Conservation (phyloP, 2,797 vertebrate genomes). For the Petrocephalus schoutedeni region DNA sequence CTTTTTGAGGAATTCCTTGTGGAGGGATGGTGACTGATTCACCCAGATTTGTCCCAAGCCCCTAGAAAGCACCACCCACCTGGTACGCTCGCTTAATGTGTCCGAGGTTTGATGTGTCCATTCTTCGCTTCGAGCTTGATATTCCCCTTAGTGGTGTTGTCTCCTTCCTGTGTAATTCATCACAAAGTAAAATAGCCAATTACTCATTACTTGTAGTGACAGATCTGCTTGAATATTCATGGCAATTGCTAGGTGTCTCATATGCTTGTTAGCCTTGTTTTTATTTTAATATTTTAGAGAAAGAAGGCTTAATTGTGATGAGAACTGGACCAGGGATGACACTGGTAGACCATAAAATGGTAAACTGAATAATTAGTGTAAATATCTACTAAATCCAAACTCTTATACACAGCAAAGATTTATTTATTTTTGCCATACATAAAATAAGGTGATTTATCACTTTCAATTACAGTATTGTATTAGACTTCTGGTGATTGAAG, state of each 20-base stretch:
- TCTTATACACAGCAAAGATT: not conserved
- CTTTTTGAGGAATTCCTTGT: not conserved
- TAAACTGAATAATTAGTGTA: not conserved
- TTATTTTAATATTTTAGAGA: not conserved
- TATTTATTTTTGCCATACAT: not conserved
- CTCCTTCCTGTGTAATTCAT: constrained; percentile 12
- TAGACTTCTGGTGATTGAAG: not conserved
- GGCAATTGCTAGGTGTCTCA: not conserved
- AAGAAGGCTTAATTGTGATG: not conserved
- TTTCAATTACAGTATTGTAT: not conserved
- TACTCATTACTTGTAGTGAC: not conserved
- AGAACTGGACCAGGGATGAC: not conserved
- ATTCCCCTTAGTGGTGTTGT: not conserved
- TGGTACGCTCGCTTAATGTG: not conserved
- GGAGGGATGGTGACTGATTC: not conserved
- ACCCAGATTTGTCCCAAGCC: not conserved
- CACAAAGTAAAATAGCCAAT: constrained; percentile 7
- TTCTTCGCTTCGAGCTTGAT: not conserved
- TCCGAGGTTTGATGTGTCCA: not conserved
- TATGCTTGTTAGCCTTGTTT: not conserved
- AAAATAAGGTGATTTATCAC: not conserved
- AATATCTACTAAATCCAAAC: not conserved
- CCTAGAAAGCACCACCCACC: not conserved
- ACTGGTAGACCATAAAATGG: not conserved
- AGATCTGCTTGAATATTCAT: constrained; percentile 14